A percentile compares a stretch with the other conserved stretches of the same genome.
Conservation (phyloP, 2,113 vertebrate species). For the Tor tambroides region DNA sequence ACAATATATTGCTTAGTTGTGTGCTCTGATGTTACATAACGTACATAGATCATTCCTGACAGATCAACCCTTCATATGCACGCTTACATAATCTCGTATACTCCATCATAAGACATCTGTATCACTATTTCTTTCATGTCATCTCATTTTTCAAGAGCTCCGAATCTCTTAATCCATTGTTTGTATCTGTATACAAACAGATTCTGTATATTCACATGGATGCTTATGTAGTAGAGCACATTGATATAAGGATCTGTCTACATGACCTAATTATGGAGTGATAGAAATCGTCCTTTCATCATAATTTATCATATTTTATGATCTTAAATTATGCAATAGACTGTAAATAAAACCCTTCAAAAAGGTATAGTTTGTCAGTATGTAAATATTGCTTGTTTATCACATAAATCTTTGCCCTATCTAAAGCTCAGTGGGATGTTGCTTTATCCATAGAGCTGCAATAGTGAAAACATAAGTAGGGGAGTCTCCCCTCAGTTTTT, state of each 20-base stretch:
- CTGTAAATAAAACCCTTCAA: constrained; percentile 48
- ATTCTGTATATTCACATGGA: background rate
- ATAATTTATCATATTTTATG: constrained; percentile 20
- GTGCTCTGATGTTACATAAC: background rate
- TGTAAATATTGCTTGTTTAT: constrained; percentile 63
- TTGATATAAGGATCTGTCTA: constrained; percentile 23
- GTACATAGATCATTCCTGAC: background rate
- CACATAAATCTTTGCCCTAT: constrained; percentile 48
- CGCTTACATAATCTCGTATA: background rate
- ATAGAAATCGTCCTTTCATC: background rate
- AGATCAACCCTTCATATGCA: background rate
- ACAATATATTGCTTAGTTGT: background rate
- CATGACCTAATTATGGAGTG: background rate
- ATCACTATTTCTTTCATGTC: background rate
- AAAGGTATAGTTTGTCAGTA: constrained; percentile 41
- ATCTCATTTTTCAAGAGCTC: background rate
- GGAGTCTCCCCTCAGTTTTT: background rate
- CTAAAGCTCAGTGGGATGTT: constrained; percentile 27
- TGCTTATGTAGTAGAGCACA: constrained; percentile 1
- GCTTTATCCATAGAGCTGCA: constrained; percentile 4
- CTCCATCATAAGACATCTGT: background rate
- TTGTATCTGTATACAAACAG: background rate
- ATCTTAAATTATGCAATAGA: constrained; percentile 53
- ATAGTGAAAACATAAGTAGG: background rate
- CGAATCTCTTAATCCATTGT: background rate